Base-by-base conservation (phyloP, 2,113 vertebrate species). In the zebrafish (Danio rerio) region DNA sequence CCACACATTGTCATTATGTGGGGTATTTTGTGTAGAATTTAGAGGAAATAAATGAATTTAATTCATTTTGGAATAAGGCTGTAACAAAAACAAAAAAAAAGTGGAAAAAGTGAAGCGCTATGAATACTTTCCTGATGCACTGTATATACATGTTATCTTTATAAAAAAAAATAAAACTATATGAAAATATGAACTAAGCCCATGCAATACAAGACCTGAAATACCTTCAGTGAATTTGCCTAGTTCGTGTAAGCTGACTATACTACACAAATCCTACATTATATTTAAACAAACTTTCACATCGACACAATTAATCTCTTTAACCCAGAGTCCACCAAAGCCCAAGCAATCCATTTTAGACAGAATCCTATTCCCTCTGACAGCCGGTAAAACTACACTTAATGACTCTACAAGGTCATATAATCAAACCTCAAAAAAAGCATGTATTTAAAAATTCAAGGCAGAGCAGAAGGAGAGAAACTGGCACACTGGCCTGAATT, bases 391-490 rank as follows among this genome's bases (percentile, higher is more conserved):
- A 75, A 49, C 45, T 49, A 31, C 16, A 74, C 42, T 0, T 12
- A 50, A 77, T 40, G 9, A 63, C 74, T 50, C 18, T 16, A 13
- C 45, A 50, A 75, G 72, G 58, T 77, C 20, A n/a, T 40, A 31
- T 40, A 77, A 49, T 50, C 43, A 47, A 49, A 61, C 21, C 43
- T 40, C 8, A 58, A 45, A 74, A 74, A 58, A 31, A n/a, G n/a
- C n/a, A 31, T 45, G 53, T 59, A 45, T 59, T 62, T 49, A 2
- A 62, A 77, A 50, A 71, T 52, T 71, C 68, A 71, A 21, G 68
- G n/a, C 47, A 71, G 68, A 31, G 1, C n/a, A 31, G 12, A 52
- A 52, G 12, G 21, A 13, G 15, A 63, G 7, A 71, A 31, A 80
- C 43, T 81, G 7, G 43, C 56, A 52, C 53, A 72, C 42, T 81